Percentiles rank a stretch among this genome's conserved stretches.
These are phyloP conservation scores for Cantharis flavilabris DNA, from an alignment of 2,888 invertebrate genomes.

Conservation along the genomic window DNA sequence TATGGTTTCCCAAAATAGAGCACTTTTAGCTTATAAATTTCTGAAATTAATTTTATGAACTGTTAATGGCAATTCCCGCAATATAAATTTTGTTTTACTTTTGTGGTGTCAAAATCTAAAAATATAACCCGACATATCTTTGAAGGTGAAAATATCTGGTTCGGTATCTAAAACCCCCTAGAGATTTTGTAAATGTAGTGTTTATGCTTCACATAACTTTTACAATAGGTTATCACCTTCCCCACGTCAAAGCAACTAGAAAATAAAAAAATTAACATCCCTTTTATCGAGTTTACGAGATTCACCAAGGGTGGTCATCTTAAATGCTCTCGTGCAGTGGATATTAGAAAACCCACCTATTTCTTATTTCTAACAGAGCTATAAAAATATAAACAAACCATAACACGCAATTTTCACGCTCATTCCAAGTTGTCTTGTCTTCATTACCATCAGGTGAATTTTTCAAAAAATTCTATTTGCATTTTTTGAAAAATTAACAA, in stretches of 20 bases:
- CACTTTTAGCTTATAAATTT: not conserved
- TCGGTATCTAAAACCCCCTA: not conserved
- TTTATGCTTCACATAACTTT: slow-evolving; percentile 5
- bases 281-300: slow-evolving; percentile 9
- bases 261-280: slow-evolving; percentile 10
- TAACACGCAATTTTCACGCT: not conserved
- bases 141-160: not conserved
- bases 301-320: not conserved
- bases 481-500: slow-evolving; percentile 5
- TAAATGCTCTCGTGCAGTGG: not conserved
- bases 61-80: not conserved
- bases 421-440: not conserved
- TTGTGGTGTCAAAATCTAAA: not conserved
- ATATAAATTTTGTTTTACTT: not conserved
- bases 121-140: not conserved
- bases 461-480: not conserved
- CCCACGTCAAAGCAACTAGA: not conserved
- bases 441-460: not conserved
- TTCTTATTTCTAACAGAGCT: not conserved
- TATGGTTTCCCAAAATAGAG: not conserved
- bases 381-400: not conserved
- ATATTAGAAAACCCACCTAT: not conserved
- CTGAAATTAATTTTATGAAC: not conserved
- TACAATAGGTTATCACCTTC: slow-evolving; percentile 11
- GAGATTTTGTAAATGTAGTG: slow-evolving; percentile 5